Percentiles rank a stretch among this genome's conserved stretches.
Evolutionary conservation across 2,888 invertebrate genomes (phyloP).

Genomic region (Danaus chrysippus): DNA sequence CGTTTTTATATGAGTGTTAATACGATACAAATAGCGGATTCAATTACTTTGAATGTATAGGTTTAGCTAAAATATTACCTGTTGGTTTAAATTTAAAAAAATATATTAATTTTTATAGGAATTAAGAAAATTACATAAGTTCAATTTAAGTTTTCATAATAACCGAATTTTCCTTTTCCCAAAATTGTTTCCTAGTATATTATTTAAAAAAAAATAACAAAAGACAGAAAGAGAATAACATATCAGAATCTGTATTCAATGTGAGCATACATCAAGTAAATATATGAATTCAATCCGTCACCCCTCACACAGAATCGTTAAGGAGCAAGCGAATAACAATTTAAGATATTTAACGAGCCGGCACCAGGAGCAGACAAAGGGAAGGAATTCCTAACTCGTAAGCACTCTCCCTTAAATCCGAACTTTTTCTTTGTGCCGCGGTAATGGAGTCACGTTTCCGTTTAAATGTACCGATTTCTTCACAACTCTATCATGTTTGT

Average conservation of each 20-base stretch:
- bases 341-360: conserved; percentile 37
- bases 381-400: conserved; percentile 38
- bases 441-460: conserved; percentile 62
- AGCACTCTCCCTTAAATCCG: conserved; percentile 49
- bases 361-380: conserved; percentile 34
- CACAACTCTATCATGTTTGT: conserved; percentile 55
- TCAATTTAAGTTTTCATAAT: no score
- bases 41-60: no score
- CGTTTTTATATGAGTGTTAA: no score
- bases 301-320: conserved; percentile 26
- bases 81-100: no score
- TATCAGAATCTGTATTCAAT: background rate
- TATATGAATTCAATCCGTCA: conserved; percentile 29
- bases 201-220: no score
- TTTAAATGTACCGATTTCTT: conserved; percentile 60
- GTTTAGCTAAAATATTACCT: no score
- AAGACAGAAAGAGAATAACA: background rate
- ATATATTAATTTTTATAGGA: no score
- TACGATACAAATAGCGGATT: no score
- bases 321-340: conserved; percentile 34
- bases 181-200: no score
- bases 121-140: no score
- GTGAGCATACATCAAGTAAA: conserved; percentile 9
- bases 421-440: conserved; percentile 45
- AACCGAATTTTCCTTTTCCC: no score